phyloP scores from a whole-genome alignment of 1,140 invertebrate genomes.

The Oreohelix idahoensis region DNA sequence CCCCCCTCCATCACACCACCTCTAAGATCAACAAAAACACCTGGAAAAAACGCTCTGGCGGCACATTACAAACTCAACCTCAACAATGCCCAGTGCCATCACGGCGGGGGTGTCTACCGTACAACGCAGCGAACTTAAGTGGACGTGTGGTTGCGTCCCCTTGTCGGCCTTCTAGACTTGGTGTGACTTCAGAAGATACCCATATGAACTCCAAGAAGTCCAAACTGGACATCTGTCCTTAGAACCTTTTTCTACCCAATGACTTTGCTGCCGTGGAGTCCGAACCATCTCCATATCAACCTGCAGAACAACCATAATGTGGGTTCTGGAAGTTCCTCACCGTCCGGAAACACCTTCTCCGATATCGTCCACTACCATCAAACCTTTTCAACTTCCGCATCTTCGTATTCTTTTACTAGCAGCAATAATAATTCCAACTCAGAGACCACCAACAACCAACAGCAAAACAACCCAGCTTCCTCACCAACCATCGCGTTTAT shows the following conservation, averaged over 20 bases:
- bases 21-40: constrained; percentile 27
- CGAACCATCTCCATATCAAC: constrained; percentile 1
- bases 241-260: constrained; percentile 17
- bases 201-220: constrained; percentile 38
- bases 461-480: constrained; percentile 9
- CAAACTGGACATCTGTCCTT: constrained; percentile 33
- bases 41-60: constrained; percentile 39
- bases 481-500: constrained; percentile 33
- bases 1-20: constrained; percentile 8
- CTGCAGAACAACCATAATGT: background rate
- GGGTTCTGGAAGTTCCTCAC: background rate
- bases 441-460: constrained; percentile 3
- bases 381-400: constrained; percentile 18
- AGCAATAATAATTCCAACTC: background rate
- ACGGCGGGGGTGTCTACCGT: constrained; percentile 19
- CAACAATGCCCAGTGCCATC: constrained; percentile 39
- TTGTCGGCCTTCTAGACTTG: constrained; percentile 4
- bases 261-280: constrained; percentile 20
- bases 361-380: constrained; percentile 28
- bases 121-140: constrained; percentile 26
- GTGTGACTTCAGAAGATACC: background rate
- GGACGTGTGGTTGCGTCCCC: background rate
- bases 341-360: constrained; percentile 3
- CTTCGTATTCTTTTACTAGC: background rate
- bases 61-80: constrained; percentile 45